Conservation (phyloP, 2,888 invertebrate genomes). For the Eremobia ochroleuca region DNA sequence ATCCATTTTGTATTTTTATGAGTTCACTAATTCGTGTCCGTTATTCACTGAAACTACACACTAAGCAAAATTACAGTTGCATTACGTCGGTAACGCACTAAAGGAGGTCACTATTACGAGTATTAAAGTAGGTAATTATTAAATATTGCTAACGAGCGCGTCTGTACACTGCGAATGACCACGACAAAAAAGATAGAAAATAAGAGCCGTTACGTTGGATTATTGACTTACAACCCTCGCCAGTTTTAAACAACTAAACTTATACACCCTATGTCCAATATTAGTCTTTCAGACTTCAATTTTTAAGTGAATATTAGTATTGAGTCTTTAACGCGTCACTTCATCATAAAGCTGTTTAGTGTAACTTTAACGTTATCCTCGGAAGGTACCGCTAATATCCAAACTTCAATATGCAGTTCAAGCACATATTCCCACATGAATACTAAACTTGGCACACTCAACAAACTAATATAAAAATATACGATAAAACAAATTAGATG, state of each 20-base stretch:
- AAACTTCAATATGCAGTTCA: constrained; percentile 31
- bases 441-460: constrained; percentile 30
- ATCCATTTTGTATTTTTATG: no score
- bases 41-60: no score
- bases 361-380: constrained; percentile 12
- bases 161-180: no score
- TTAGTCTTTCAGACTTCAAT: no score
- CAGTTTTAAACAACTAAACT: neutral
- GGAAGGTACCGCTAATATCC: constrained; percentile 1
- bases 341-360: constrained; percentile 9
- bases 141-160: no score
- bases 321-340: neutral
- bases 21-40: no score
- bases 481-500: constrained; percentile 52
- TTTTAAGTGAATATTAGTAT: no score
- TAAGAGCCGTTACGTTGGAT: neutral
- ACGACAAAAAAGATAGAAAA: no score
- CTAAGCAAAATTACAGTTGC: no score
- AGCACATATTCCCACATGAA: constrained; percentile 28
- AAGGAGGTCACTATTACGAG: no score
- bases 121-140: no score
- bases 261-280: neutral
- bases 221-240: neutral
- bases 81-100: no score
- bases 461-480: constrained; percentile 58